A percentile compares a stretch with the other conserved stretches of the same genome.
Evolutionary conservation across 2,797 vertebrate genomes (phyloP).

Genomic region (Esox lucius): DNA sequence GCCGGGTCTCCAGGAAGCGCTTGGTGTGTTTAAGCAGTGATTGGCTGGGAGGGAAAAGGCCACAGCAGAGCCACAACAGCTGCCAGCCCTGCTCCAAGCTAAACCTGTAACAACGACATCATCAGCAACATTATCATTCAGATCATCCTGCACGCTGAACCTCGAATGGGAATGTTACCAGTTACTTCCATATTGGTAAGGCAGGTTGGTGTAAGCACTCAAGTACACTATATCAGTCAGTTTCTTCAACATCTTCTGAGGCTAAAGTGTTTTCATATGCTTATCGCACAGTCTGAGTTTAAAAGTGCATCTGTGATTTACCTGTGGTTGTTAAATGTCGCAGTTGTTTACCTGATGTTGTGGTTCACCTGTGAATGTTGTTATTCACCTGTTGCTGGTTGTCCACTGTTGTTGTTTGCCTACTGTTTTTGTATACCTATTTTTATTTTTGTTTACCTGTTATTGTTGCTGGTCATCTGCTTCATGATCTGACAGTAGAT

Average conservation of each 20-base stretch:
- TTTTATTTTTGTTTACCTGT: constrained; percentile 72
- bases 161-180: too few relatives aligned
- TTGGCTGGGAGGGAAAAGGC: constrained; percentile 89
- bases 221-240: too few relatives aligned
- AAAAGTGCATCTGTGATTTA: too few relatives aligned
- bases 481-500: constrained; percentile 98
- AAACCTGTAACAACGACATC: constrained; percentile 71
- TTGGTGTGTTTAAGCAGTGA: constrained; percentile 83
- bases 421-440: too few relatives aligned
- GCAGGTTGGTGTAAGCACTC: too few relatives aligned
- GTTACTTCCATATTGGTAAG: too few relatives aligned
- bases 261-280: too few relatives aligned
- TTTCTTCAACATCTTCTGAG: too few relatives aligned
- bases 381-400: not conserved
- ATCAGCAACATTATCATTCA: not conserved
- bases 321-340: too few relatives aligned
- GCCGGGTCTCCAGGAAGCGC: constrained; percentile 87
- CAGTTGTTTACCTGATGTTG: not conserved
- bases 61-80: constrained; percentile 93
- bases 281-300: not conserved
- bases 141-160: too few relatives aligned
- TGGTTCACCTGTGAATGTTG: not conserved
- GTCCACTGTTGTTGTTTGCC: not conserved
- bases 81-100: constrained; percentile 92
- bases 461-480: constrained; percentile 90